These are phyloP conservation scores for Bambusicola thoracicus DNA, from an alignment of 2,113 vertebrate species.

Conservation along the genomic window DNA sequence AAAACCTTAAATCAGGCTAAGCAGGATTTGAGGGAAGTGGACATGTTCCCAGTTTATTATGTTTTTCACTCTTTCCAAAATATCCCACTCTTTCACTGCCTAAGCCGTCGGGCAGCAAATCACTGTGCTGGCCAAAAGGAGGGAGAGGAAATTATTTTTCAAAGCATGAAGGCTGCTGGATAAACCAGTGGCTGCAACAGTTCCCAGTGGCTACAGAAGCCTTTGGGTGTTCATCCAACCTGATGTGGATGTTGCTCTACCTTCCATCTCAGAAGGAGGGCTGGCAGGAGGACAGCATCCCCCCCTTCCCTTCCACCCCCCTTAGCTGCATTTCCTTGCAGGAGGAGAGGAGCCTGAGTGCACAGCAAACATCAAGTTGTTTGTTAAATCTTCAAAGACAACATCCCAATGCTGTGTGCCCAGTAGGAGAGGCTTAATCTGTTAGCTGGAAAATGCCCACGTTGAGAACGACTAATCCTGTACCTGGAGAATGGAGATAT, in stretches of 20 bases:
- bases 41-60: neutral
- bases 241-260: neutral
- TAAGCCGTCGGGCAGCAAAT: neutral
- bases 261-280: neutral
- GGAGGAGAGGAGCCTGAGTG: neutral
- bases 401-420: neutral
- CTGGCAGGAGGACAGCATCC: neutral
- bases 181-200: neutral
- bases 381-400: neutral
- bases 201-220: neutral
- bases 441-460: neutral
- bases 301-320: neutral
- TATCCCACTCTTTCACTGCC: neutral
- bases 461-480: slow-evolving; percentile 18
- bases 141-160: neutral
- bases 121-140: neutral
- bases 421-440: slow-evolving; percentile 11
- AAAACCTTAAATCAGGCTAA: slow-evolving; percentile 21
- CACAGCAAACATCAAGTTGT: neutral
- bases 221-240: neutral
- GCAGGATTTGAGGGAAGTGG: neutral
- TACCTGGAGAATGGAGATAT: neutral
- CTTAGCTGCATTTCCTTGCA: neutral
- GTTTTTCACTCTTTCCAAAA: neutral
- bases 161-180: neutral